Conservation (phyloP, 2,797 vertebrate species). For the Poeciliopsis paucimaculata region DNA sequence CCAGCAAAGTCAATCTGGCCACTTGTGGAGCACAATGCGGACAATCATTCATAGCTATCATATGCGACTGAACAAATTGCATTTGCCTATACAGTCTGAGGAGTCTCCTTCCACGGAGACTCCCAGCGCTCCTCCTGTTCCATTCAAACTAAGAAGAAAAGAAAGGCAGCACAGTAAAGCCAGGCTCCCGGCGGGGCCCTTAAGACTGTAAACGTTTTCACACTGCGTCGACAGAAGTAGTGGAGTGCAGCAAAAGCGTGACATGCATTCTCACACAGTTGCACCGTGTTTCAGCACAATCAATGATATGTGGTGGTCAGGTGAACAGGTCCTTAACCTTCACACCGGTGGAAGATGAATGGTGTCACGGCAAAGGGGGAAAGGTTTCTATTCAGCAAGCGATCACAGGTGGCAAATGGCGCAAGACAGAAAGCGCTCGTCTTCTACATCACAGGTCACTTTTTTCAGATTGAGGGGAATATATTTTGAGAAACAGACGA, state of each 20-base stretch:
- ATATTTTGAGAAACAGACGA: neutral
- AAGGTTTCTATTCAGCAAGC: slow-evolving; percentile 40
- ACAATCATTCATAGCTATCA: slow-evolving; percentile 47
- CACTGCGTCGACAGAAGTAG: slow-evolving; percentile 23
- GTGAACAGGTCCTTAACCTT: slow-evolving; percentile 67
- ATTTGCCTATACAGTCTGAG: slow-evolving; percentile 33
- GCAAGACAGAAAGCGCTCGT: slow-evolving; percentile 1
- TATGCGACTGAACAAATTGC: slow-evolving; percentile 40
- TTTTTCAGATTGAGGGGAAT: slow-evolving; percentile 22
- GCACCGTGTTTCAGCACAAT: slow-evolving; percentile 34
- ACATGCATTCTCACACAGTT: slow-evolving; percentile 47
- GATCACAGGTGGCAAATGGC: slow-evolving; percentile 29
- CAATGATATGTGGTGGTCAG: slow-evolving; percentile 64
- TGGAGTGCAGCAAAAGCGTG: slow-evolving; percentile 35
- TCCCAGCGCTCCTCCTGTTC: slow-evolving; percentile 17
- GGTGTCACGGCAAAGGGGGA: slow-evolving; percentile 21
- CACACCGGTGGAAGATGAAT: slow-evolving; percentile 61
- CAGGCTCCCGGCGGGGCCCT: slow-evolving; percentile 28
- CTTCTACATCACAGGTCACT: neutral
- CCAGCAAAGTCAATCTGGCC: slow-evolving; percentile 23
- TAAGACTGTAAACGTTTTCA: slow-evolving; percentile 62
- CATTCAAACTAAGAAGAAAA: slow-evolving; percentile 31
- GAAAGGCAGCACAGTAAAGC: slow-evolving; percentile 37
- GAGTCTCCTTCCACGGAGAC: slow-evolving; percentile 4
- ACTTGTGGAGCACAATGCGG: slow-evolving; percentile 46